Evolutionary conservation across 2,113 vertebrate genomes (phyloP), one percentile per base, ranked within the genome.

Genomic region (Hippocampus mohnikei): DNA sequence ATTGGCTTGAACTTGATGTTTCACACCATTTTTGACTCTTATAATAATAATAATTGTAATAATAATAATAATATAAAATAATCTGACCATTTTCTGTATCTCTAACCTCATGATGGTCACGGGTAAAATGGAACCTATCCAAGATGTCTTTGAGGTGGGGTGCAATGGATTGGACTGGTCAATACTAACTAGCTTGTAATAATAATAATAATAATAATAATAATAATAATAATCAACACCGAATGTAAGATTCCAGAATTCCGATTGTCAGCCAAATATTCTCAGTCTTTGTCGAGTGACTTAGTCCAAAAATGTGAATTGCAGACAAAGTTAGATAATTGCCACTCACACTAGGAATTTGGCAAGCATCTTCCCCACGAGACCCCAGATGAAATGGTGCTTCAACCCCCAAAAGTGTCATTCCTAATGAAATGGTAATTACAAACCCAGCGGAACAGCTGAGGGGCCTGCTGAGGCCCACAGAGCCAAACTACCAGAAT

Each of bases 391-490:
- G 90, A 92, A 92, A 91, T 87, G 89, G 87, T 90, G 90, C 90
- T 89, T 90, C 90, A 91, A 89, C 88, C 91, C 89, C 87, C 86
- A 77, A 91, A 92, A 92, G 88, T 90, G 89, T 89, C 90, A 88
- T 88, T 89, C 88, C 89, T 92, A 91, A 93, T 92, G 90, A 90
- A 92, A 91, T 90, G 89, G 88, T 90, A 92, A 92, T 93, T 92
- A 91, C 91, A 89, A 91, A 89, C 90, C 88, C 90, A 91, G 89
- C 79, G 84, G 89, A 91, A 90, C 90, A 91, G 92, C 89, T 89
- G 88, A 90, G 90, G 89, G 88, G 82, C 87, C 87, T 83, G 76
- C 87, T 74, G 85, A 80, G 85, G 83, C 88, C 88, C 83, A 82
- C 79, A 42, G 86, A 88, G 85, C 85, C 78, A 81, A 75, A 81